A percentile compares a stretch with the other conserved stretches of the same genome.
phyloP scores from a whole-genome alignment of 1,140 invertebrate genomes.

The Ceratosolen fusciceps region DNA sequence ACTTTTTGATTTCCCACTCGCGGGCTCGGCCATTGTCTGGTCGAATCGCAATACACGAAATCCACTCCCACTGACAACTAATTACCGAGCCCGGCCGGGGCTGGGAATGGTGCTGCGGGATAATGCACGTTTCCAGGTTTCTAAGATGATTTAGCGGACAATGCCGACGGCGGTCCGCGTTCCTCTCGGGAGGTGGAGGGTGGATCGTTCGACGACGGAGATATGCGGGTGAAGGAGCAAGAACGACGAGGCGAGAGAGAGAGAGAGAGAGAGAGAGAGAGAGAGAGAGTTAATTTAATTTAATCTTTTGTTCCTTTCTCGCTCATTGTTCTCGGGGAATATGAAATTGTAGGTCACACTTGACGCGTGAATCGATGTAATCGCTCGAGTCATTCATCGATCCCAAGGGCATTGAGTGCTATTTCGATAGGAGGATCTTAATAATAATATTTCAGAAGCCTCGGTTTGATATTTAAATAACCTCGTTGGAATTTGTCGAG shows the following conservation, averaged over 20 bases:
- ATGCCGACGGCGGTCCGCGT: too few relatives aligned
- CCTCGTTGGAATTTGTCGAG: neutral
- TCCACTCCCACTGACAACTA: neutral
- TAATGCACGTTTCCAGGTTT: neutral
- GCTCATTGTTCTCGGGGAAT: neutral
- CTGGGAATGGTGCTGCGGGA: neutral
- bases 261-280: neutral
- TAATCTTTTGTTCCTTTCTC: neutral
- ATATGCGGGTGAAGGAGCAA: too few relatives aligned
- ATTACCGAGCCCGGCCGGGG: neutral
- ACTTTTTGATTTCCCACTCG: conserved; percentile 38
- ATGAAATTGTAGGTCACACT: neutral
- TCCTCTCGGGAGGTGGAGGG: too few relatives aligned
- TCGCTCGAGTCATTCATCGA: too few relatives aligned
- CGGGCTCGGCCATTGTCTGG: neutral
- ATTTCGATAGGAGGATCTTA: too few relatives aligned
- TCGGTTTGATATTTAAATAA: neutral
- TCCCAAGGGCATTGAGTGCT: too few relatives aligned
- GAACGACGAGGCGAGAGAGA: too few relatives aligned
- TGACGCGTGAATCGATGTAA: too few relatives aligned
- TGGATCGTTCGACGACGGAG: too few relatives aligned
- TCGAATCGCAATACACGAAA: conserved; percentile 4
- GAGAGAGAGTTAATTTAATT: neutral
- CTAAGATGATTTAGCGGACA: too few relatives aligned
- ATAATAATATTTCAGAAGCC: too few relatives aligned